These are phyloP conservation scores for Hippocampus zosterae DNA, from an alignment of 2,113 vertebrate species.

Conservation along the genomic window DNA sequence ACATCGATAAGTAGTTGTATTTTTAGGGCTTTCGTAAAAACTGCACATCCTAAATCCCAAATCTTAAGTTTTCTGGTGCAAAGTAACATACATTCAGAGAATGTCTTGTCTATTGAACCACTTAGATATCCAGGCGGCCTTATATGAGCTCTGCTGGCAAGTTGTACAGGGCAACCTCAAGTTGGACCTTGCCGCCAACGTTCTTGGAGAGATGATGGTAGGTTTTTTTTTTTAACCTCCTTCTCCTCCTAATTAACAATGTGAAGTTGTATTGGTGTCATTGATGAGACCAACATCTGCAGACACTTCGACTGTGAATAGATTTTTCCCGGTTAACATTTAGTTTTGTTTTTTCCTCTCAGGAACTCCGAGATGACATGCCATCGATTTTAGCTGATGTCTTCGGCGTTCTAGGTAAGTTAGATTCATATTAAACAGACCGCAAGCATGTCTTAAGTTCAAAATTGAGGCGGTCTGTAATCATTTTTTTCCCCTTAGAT, in stretches of 20 bases:
- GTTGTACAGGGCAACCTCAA: constrained; percentile 92
- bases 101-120: constrained; percentile 44
- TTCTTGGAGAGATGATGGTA: constrained; percentile 91
- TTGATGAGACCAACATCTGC: neutral
- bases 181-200: constrained; percentile 84
- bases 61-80: neutral
- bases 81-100: neutral
- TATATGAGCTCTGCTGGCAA: constrained; percentile 92
- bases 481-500: constrained; percentile 68
- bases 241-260: neutral
- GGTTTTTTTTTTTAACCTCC: constrained; percentile 20
- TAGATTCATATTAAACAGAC: neutral
- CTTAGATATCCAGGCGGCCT: constrained; percentile 86
- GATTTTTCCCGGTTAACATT: neutral
- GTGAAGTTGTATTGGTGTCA: neutral
- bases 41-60: neutral
- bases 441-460: neutral
- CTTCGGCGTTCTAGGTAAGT: constrained; percentile 91
- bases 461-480: neutral
- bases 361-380: constrained; percentile 95
- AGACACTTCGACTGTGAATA: neutral
- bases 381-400: constrained; percentile 96
- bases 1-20: neutral
- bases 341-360: constrained; percentile 10
- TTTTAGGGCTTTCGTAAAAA: neutral